Evolutionary conservation across 35 echinoderm and acorn worm genomes (phyloP).

Genomic region (Nesometra sesokonis): DNA sequence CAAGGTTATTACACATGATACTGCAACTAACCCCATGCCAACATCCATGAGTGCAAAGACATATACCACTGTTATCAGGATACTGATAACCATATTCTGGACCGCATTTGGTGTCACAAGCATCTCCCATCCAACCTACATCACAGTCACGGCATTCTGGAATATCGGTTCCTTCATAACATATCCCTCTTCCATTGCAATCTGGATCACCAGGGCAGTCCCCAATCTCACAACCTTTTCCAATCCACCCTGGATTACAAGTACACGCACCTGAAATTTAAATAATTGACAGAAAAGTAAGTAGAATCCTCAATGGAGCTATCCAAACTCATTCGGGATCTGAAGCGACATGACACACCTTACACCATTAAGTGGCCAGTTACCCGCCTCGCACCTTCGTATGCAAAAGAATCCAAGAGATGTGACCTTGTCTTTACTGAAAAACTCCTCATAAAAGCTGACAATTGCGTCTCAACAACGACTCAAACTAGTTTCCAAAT

Average conservation of each 20-base stretch:
- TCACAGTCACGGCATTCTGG: slow-evolving; percentile 54
- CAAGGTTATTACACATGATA: slow-evolving; percentile 29
- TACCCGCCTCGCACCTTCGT: no score
- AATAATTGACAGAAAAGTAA: no score
- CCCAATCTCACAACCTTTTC: slow-evolving; percentile 51
- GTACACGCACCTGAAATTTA: slow-evolving; percentile 40
- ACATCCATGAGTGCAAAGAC: slow-evolving; percentile 56
- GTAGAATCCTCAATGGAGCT: no score
- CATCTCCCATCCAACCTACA: slow-evolving; percentile 74
- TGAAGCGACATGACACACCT: no score
- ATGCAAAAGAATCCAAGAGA: no score
- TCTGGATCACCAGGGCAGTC: slow-evolving; percentile 80
- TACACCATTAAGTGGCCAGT: no score
- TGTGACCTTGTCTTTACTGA: no score
- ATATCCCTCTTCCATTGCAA: slow-evolving; percentile 63
- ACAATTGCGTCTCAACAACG: no score
- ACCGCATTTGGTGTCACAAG: slow-evolving; percentile 66
- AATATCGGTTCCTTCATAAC: slow-evolving; percentile 12
- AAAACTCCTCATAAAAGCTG: no score
- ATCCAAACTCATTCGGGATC: no score
- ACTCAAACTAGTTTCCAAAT: no score
- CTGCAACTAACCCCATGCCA: slow-evolving; percentile 70
- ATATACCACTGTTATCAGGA: slow-evolving; percentile 72
- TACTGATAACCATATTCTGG: slow-evolving; percentile 53
- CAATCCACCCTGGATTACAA: slow-evolving; percentile 65